Evolutionary conservation across 1,140 invertebrate species (phyloP).

Genomic region (Drosophila tropicalis): DNA sequence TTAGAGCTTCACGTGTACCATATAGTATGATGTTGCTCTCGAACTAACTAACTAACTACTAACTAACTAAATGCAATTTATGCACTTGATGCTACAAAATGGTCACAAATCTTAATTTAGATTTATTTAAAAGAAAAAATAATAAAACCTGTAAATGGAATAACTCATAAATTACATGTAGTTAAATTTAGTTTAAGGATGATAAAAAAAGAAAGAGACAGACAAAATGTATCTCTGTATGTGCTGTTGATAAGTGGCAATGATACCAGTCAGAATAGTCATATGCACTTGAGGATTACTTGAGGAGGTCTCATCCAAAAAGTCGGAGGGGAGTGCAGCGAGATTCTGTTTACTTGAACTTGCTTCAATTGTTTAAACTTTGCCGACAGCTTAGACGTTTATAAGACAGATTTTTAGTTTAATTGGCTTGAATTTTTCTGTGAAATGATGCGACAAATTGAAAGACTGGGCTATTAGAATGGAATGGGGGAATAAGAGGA

Average conservation of each 20-base stretch:
- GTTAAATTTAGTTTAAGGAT: constrained; percentile 57
- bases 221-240: neutral
- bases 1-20: constrained; percentile 2
- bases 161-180: constrained; percentile 77
- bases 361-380: constrained; percentile 47
- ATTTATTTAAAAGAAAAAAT: constrained; percentile 56
- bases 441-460: constrained; percentile 34
- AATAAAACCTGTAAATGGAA: constrained; percentile 29
- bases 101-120: constrained; percentile 75
- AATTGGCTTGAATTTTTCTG: constrained; percentile 46
- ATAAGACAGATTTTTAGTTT: constrained; percentile 30
- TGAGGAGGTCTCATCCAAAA: neutral
- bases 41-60: neutral
- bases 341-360: constrained; percentile 36
- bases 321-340: neutral
- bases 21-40: neutral
- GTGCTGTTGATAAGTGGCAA: constrained; percentile 36
- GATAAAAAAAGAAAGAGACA: constrained; percentile 1
- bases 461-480: constrained; percentile 2
- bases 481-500: neutral
- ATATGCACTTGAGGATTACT: constrained; percentile 5
- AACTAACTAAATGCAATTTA: constrained; percentile 68
- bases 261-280: constrained; percentile 27
- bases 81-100: constrained; percentile 62
- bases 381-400: constrained; percentile 23